These are phyloP conservation scores for Silurus asotus DNA, from an alignment of 2,113 vertebrate species.

Conservation along the genomic window DNA sequence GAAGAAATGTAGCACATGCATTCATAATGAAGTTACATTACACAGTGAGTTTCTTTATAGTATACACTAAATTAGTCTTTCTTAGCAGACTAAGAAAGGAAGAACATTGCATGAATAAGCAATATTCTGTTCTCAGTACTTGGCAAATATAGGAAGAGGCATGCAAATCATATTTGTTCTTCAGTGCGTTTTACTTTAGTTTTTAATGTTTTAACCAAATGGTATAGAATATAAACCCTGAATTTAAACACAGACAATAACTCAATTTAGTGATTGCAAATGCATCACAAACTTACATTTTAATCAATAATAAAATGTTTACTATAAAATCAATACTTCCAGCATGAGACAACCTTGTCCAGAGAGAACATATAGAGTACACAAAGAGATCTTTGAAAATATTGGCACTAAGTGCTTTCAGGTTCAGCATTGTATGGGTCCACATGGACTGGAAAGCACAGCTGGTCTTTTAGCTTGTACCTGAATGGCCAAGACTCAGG, in stretches of 20 bases:
- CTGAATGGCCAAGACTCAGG: constrained; percentile 29
- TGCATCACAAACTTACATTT: background rate
- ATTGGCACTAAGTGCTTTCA: constrained; percentile 5
- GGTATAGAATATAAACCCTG: background rate
- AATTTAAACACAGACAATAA: background rate
- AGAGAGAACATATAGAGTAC: background rate
- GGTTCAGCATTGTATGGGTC: background rate
- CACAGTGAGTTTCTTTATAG: background rate
- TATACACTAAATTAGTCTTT: background rate
- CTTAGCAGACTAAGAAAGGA: background rate
- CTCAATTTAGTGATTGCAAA: background rate
- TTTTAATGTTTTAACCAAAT: background rate
- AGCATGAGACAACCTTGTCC: background rate
- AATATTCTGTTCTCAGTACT: background rate
- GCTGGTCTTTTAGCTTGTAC: constrained; percentile 7
- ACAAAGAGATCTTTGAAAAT: constrained; percentile 25
- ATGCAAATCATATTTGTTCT: background rate
- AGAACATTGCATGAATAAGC: background rate
- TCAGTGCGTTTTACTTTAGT: background rate
- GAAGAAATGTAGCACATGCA: background rate
- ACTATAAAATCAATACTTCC: background rate
- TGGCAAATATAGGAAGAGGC: background rate
- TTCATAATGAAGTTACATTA: constrained; percentile 26
- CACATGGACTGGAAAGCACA: constrained; percentile 7
- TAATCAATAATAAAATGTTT: background rate